Conservation (phyloP, 35 echinoderm and acorn worm species). For the Ptychodera flava region DNA sequence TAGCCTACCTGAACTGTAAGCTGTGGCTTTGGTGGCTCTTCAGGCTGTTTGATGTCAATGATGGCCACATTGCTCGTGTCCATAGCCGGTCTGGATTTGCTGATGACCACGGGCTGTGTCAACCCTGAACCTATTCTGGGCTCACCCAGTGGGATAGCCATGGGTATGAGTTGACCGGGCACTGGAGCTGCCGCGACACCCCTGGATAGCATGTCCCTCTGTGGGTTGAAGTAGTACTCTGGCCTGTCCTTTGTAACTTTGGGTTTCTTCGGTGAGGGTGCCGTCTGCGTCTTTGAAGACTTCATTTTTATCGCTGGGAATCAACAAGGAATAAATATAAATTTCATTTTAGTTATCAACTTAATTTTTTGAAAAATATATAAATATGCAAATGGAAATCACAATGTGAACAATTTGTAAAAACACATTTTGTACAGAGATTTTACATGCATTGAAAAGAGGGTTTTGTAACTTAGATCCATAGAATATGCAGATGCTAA, state of each 20-base stretch:
- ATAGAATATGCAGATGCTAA: too few species aligned
- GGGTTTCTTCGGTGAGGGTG: not conserved
- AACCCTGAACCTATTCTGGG: constrained; percentile 57
- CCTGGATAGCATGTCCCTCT: constrained; percentile 1
- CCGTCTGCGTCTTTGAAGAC: constrained; percentile 42
- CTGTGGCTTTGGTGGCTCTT: constrained; percentile 39
- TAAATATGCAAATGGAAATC: not conserved
- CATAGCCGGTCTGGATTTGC: constrained; percentile 31
- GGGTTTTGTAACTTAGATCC: too few species aligned
- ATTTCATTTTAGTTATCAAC: constrained; percentile 6
- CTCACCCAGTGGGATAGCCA: constrained; percentile 71
- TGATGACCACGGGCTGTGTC: constrained; percentile 57
- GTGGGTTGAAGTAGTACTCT: not conserved
- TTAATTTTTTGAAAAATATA: not conserved
- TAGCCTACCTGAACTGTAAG: constrained; percentile 51
- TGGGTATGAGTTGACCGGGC: constrained; percentile 66
- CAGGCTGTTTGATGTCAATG: constrained; percentile 35
- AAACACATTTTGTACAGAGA: too few species aligned
- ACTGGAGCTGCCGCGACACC: constrained; percentile 18
- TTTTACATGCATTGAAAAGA: too few species aligned
- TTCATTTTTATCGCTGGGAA: constrained; percentile 38
- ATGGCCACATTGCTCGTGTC: constrained; percentile 62
- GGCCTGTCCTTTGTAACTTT: not conserved
- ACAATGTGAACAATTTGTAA: not conserved
- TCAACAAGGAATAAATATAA: not conserved